Conservation (phyloP, 2,113 vertebrate genomes). For the Tor tambroides region DNA sequence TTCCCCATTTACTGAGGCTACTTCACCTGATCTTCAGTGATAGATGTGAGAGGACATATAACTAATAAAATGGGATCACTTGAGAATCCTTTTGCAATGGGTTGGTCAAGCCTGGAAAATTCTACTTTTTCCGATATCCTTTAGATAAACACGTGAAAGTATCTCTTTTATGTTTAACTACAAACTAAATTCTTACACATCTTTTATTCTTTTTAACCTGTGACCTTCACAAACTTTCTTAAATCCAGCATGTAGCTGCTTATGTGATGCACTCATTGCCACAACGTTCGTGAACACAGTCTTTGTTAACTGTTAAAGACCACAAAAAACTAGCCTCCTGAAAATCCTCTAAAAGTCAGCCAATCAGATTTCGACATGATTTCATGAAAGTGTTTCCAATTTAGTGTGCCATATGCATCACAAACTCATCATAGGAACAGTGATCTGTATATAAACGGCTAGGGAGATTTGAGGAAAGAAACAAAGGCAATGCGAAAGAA, state of each 20-base stretch:
- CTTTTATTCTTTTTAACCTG: background rate
- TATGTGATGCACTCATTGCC: background rate
- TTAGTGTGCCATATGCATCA: background rate
- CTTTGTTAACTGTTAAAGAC: background rate
- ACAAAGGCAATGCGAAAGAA: background rate
- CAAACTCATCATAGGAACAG: background rate
- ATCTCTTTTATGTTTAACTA: background rate
- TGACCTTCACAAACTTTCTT: background rate
- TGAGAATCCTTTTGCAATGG: too few species aligned
- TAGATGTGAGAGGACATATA: too few species aligned
- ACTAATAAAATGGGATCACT: too few species aligned
- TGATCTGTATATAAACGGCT: background rate
- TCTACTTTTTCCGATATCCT: background rate
- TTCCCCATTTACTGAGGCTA: background rate
- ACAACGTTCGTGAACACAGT: background rate
- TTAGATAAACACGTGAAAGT: background rate
- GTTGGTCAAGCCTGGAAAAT: too few species aligned
- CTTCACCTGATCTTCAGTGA: too few species aligned
- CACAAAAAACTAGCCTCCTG: background rate
- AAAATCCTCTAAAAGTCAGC: background rate
- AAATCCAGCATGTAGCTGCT: background rate
- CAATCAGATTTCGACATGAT: background rate
- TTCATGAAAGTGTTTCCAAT: background rate
- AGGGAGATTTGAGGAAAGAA: background rate
- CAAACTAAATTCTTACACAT: background rate